Evolutionary conservation across 2,113 vertebrate species (phyloP), one percentile per base, ranked within the genome.

Genomic region (Cinclus mexicanus): DNA sequence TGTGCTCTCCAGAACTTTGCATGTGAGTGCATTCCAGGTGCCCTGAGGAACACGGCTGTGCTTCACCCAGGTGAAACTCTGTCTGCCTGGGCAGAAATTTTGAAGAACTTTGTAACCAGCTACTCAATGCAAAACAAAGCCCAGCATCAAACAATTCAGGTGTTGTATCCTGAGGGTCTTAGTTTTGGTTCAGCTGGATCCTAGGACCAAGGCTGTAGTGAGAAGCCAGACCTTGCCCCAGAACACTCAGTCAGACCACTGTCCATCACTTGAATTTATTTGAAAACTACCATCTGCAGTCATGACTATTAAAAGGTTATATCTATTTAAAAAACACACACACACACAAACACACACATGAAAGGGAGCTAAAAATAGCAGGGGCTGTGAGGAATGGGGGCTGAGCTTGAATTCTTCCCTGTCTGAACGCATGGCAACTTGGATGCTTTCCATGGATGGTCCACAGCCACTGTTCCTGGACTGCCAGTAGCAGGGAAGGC

Each of bases 321-420:
- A 29, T 59, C 81, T 86, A 94, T 96, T 95, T 96, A 85, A 91
- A 93, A 87, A n/a, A 61, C 75, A 80, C 44, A 83, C 60, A 74
- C 35, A 57, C 28, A 87, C 37, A 53, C 74, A 68, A 37, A 88
- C 14, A 75, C 14, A 61, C 52, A 84, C 47, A 70, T 4, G 7
- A 56, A 76, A 64, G 26, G 15, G 9, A 80, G 60, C 37, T 22
- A 70, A 91, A 88, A 94, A 94, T 93, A 97, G 56, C 20, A 86
- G 55, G 49, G 37, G 21, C 31, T 60, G 50, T 59, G 76, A 70
- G 87, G 64, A 81, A 23, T 46, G 68, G 33, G 18, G 52, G 35
- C 20, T 72, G 91, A 91, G 69, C 76, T 89, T 1, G 1, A 93
- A 82, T 77, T 77, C 64, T 84, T 92, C 87, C 31, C 59, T 18